Conservation (phyloP, 1,140 invertebrate species). For the Melanaphis sacchari region DNA sequence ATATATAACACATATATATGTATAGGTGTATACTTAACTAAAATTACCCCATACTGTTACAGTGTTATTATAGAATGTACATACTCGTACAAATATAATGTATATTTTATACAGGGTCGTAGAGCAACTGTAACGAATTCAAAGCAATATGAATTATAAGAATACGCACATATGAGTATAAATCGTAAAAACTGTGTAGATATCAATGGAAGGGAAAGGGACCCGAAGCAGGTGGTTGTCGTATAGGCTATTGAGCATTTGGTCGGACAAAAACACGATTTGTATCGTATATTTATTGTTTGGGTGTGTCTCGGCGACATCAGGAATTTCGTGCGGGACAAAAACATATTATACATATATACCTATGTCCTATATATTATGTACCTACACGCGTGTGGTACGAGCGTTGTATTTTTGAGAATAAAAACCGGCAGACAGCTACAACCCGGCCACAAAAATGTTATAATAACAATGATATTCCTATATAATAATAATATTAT, state of each 20-base stretch:
- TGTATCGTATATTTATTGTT: slow-evolving; percentile 25
- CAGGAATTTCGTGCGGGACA: slow-evolving; percentile 15
- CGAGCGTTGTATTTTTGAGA: not conserved
- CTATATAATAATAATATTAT: not conserved
- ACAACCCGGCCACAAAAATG: not conserved
- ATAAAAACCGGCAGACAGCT: not conserved
- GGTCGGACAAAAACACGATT: slow-evolving; percentile 29
- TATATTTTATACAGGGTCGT: not conserved
- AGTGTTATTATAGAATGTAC: not conserved
- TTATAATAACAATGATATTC: not conserved
- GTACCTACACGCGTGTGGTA: not conserved
- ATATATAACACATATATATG: not conserved
- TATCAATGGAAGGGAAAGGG: not conserved
- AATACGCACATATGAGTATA: not conserved
- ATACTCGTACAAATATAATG: not conserved
- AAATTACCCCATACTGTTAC: not conserved
- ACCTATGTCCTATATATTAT: not conserved
- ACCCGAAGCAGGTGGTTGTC: slow-evolving; percentile 21
- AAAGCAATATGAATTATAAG: not conserved
- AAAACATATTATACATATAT: not conserved
- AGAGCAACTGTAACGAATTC: not conserved
- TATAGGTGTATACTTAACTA: not conserved
- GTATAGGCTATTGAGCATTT: slow-evolving; percentile 5
- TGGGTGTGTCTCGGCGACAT: slow-evolving; percentile 24
- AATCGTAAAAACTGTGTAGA: not conserved